These are phyloP conservation scores for Macroglossus sobrinus DNA, from an alignment of 2,113 vertebrate genomes.

Conservation along the genomic window DNA sequence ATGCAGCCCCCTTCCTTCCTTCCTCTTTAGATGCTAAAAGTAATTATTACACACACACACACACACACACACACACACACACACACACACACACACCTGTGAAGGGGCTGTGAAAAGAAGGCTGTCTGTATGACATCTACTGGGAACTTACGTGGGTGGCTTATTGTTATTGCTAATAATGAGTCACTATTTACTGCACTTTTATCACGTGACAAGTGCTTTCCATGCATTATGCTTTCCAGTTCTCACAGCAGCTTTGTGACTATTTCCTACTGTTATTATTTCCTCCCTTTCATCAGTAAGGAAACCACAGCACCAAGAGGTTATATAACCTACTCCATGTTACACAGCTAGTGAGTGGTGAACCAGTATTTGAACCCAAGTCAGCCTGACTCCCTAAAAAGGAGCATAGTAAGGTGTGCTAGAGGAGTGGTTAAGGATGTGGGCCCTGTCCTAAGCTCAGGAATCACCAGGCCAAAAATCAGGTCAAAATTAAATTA, in stretches of 20 bases:
- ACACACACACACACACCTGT: neutral
- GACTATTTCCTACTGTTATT: neutral
- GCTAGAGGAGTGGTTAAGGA: neutral
- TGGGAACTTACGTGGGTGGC: neutral
- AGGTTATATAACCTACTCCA: no score
- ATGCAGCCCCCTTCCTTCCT: neutral
- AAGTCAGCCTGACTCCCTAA: neutral
- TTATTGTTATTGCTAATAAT: neutral
- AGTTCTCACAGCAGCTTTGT: neutral
- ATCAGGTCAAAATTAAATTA: neutral
- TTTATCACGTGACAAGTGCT: neutral
- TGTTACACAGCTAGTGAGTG: neutral
- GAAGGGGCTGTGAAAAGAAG: neutral
- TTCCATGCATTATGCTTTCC: neutral
- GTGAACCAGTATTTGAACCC: neutral
- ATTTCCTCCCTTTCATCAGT: no score
- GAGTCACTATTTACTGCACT: neutral
- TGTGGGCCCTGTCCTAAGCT: neutral
- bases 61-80: neutral
- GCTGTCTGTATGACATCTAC: neutral
- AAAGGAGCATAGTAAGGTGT: neutral
- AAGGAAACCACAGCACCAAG: neutral
- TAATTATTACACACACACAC: fast-evolving
- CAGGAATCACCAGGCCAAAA: neutral
- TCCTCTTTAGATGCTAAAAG: neutral